These are phyloP conservation scores for Microcebus jonahi DNA, from an alignment of 2,113 vertebrate species.

Conservation along the genomic window DNA sequence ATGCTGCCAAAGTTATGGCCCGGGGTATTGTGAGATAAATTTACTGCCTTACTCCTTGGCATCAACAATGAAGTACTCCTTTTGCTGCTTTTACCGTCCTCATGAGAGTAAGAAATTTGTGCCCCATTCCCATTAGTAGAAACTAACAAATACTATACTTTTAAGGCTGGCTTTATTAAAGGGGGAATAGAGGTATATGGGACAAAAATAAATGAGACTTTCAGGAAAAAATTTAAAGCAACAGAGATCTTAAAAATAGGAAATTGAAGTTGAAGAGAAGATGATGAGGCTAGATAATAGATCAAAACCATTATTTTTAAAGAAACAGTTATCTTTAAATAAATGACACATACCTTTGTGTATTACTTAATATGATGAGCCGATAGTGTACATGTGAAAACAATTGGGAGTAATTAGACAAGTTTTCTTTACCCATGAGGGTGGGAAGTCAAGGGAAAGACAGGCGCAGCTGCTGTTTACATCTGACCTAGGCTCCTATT, in stretches of 20 bases:
- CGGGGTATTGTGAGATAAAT: neutral
- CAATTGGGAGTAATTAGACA: neutral
- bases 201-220: slow-evolving; percentile 40
- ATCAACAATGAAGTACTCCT: neutral
- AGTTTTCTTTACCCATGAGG: slow-evolving; percentile 59
- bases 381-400: neutral
- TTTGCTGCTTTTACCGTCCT: neutral
- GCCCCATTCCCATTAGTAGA: neutral
- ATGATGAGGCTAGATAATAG: neutral
- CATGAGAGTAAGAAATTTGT: neutral
- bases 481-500: slow-evolving; percentile 85
- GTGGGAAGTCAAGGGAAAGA: slow-evolving; percentile 77
- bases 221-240: slow-evolving; percentile 32
- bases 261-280: slow-evolving; percentile 14
- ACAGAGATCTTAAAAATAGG: slow-evolving; percentile 14
- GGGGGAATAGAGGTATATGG: neutral
- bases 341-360: neutral
- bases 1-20: neutral
- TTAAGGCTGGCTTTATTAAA: slow-evolving; percentile 1
- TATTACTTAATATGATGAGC: neutral
- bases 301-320: slow-evolving; percentile 27
- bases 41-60: neutral
- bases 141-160: neutral
- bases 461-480: slow-evolving; percentile 83
- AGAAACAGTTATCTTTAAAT: neutral